These are phyloP conservation scores for Sturnus vulgaris DNA, from an alignment of 2,113 vertebrate species.

Conservation along the genomic window DNA sequence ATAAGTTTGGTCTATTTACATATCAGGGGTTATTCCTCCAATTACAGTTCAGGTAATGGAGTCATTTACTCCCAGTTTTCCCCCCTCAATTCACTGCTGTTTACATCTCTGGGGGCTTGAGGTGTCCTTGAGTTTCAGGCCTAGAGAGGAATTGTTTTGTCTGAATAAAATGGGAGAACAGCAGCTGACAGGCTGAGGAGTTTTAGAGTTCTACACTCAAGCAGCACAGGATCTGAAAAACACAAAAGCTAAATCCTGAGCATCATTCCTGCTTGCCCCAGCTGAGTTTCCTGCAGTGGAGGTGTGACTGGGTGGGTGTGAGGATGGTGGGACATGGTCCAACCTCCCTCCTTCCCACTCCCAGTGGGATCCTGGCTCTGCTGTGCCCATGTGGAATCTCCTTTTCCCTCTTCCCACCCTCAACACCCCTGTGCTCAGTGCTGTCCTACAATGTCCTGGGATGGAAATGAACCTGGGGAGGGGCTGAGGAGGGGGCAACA, in stretches of 20 bases:
- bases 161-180: background rate
- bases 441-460: background rate
- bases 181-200: background rate
- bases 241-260: background rate
- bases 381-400: background rate
- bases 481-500: background rate
- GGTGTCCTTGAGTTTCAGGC: background rate
- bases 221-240: background rate
- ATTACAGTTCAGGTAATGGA: background rate
- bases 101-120: background rate
- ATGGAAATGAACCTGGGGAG: background rate
- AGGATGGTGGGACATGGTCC: accelerated
- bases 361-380: background rate
- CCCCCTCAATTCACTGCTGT: no score
- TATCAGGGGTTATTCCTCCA: background rate
- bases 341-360: accelerated
- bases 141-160: background rate
- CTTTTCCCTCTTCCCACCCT: background rate
- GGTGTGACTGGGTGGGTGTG: background rate
- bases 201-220: background rate
- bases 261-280: background rate
- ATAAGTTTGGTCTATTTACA: background rate
- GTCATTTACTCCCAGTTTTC: background rate
- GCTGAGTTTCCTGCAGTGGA: accelerated
- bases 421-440: accelerated